Percentiles rank a stretch among this genome's conserved stretches.
phyloP scores from a whole-genome alignment of 92 coral and sea anemone species.

The Paramuricea clavata region DNA sequence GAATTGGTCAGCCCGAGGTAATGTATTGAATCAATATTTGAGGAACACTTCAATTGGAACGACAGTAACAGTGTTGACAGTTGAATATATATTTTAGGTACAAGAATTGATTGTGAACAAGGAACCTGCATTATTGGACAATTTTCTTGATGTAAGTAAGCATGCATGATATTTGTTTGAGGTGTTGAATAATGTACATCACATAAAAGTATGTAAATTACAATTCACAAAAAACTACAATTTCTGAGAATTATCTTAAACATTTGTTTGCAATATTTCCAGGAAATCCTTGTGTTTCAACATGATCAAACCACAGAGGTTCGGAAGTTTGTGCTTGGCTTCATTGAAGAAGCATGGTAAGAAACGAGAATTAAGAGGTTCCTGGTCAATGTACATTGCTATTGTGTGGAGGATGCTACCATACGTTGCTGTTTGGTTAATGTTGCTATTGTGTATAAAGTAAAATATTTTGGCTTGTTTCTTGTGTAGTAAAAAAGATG shows the following conservation, averaged over 20 bases:
- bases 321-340: slow-evolving; percentile 95
- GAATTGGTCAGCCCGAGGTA: no score
- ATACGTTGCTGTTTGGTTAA: no score
- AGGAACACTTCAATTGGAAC: no score
- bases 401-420: no score
- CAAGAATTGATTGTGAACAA: slow-evolving; percentile 96
- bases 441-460: no score
- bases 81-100: slow-evolving; percentile 69
- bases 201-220: neutral
- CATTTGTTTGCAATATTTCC: neutral
- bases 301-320: slow-evolving; percentile 96
- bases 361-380: neutral
- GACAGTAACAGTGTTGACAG: no score
- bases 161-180: neutral
- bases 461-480: no score
- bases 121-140: slow-evolving; percentile 94
- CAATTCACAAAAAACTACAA: neutral
- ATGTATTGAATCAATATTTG: no score
- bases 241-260: neutral
- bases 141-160: slow-evolving; percentile 92
- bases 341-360: slow-evolving; percentile 97
- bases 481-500: slow-evolving; percentile 87
- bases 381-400: no score
- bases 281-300: slow-evolving; percentile 99
- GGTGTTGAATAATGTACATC: neutral